Evolutionary conservation across 2,797 vertebrate species (phyloP), one percentile per base, ranked within the genome.

Genomic region (Lacerta bilineata): DNA sequence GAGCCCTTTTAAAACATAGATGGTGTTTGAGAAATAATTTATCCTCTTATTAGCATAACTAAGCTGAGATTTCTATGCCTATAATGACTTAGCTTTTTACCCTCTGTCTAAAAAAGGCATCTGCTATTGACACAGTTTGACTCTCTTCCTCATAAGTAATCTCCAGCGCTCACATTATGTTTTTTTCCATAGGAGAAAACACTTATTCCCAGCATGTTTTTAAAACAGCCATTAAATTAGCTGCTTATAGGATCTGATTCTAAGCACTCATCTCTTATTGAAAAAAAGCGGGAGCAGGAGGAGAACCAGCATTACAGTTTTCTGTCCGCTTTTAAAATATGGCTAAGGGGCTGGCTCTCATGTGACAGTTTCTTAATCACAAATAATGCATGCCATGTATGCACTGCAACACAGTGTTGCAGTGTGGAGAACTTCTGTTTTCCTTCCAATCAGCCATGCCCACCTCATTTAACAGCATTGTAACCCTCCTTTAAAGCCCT

Each of bases 51-150:
- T 93, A 36, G 41, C 80, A 78, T 89, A 93, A 90, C 46, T 77
- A 92, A 84, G 86, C 91, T 41, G 90, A 55, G 80, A 86, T 91
- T 93, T 93, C 33, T 90, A 86, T 86, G 84, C 86, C 75, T 61
- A 91, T 95, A 97, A 96, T 93, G 95, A 95, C 84, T 91, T 94
- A 92, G 68, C 91, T 96, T 95, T 95, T 84, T 82, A 83, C 85
- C 64, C 94, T 93, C 93, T 96, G 95, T 91, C 95, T 90, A 88
- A 86, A 84, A 94, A 64, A 36, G 77, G 39, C 83, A 85, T 88
- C 92, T 91, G 89, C 90, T 78, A 87, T 87, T 87, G 84, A 94
- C 85, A 90, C 29, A 4, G 64, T 82, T 87, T 93, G 77, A 94
- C 75, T 92, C 74, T 87, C 55, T 85, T 92, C 91, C 93, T 95